Base-by-base conservation (phyloP, 2,113 vertebrate species). In the Cheilinus undulatus region DNA sequence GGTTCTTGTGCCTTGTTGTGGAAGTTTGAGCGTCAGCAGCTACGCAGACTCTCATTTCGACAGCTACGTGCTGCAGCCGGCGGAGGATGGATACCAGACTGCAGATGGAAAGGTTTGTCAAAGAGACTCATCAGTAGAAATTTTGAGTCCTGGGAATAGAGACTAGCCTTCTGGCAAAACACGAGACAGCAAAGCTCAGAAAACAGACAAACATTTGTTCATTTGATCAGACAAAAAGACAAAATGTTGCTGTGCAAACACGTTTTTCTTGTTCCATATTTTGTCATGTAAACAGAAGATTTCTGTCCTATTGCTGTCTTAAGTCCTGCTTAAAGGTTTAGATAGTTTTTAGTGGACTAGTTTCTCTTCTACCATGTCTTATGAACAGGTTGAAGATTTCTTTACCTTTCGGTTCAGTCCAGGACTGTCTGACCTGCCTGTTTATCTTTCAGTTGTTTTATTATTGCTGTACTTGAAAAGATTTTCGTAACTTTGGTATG, bases 1-100 rank as follows among this genome's bases (percentile, higher is more conserved):
- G 97, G 93, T 99, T 46, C 89, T 99, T 69, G 95, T 99, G 22
- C 98, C 98, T 3, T 97, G 97, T 83, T 93, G 90, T 87, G 96
- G 94, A 83, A 98, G 97, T 75, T 86, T 98, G 75, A 90, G 89
- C 0, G 85, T 76, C 72, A 81, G 53, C 52, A 76, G 88, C 22
- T 92, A 89, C 74, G 88, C 96, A 1, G 49, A 94, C 20, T 94
- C 93, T 68, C 95, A 94, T 59, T 98, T 99, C 65, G 96, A 99
- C 54, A 96, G 94, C 46, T 99, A 99, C 14, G 76, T 99, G 57
- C 88, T 99, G 71, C 94, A 94, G 57, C 94, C 96, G 0, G 69
- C 50, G 30, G 96, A 96, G 57, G 93, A 94, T 27, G 93, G 90
- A 2, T 99, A 96, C 86, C 93, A 92, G 76, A 98, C 97, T 8